Evolutionary conservation across 2,888 invertebrate genomes (phyloP).

Genomic region (Hoplodrina blanda): DNA sequence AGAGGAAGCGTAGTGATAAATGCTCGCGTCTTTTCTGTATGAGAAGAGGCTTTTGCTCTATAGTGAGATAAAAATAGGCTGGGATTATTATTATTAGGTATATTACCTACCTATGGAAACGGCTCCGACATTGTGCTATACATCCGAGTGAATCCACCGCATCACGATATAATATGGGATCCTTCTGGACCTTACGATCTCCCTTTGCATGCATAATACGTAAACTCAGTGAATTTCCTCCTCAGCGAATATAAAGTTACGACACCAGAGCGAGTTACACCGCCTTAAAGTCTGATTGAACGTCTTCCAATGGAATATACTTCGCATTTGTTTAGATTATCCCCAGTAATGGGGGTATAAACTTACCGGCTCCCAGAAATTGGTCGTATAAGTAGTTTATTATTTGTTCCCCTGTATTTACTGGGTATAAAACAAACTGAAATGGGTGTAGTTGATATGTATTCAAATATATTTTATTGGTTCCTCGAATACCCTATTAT

Average conservation of each 20-base stretch:
- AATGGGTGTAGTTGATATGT: conserved; percentile 44
- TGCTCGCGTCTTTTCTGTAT: too few relatives aligned
- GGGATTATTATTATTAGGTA: too few relatives aligned
- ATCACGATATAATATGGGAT: conserved; percentile 55
- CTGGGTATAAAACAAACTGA: conserved; percentile 50
- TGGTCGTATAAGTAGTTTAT: conserved; percentile 64
- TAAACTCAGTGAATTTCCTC: conserved; percentile 77
- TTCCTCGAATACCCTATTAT: conserved; percentile 16
- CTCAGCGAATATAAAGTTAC: conserved; percentile 84
- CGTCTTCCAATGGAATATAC: conserved; percentile 75
- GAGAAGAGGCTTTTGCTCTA: too few relatives aligned
- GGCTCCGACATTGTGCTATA: conserved; percentile 34
- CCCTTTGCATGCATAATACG: conserved; percentile 82
- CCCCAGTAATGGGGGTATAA: conserved; percentile 72
- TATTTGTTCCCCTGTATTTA: conserved; percentile 58
- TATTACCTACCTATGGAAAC: not conserved
- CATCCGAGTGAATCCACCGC: conserved; percentile 37
- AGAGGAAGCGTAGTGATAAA: too few relatives aligned
- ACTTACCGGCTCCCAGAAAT: conserved; percentile 66
- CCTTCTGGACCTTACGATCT: conserved; percentile 77
- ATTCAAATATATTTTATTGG: conserved; percentile 52
- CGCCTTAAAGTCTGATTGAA: conserved; percentile 80
- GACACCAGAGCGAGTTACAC: conserved; percentile 70
- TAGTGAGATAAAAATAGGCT: too few relatives aligned
- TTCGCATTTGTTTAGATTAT: conserved; percentile 81